Conservation (phyloP, 2,113 vertebrate genomes). For the Rhinoderma darwinii region DNA sequence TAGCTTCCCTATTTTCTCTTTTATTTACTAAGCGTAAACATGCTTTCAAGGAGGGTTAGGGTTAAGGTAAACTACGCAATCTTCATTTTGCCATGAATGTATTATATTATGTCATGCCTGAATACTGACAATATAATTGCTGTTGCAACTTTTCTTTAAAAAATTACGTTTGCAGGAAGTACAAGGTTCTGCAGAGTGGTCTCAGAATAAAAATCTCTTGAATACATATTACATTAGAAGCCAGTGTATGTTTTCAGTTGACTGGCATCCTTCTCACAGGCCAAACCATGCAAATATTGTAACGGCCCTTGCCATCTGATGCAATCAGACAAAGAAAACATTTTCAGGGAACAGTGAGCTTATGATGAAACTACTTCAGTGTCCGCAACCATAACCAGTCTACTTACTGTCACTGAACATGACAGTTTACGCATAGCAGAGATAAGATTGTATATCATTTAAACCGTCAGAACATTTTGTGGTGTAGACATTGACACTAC, state of each 20-base stretch:
- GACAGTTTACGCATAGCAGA: neutral
- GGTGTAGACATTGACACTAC: neutral
- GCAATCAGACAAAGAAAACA: constrained; percentile 8
- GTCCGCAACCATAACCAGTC: neutral
- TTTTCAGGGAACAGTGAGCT: neutral
- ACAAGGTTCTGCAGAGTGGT: too few relatives aligned
- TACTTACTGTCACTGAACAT: neutral
- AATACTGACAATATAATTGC: too few relatives aligned
- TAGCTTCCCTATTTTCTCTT: too few relatives aligned
- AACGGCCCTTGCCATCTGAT: constrained; percentile 2
- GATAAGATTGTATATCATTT: neutral
- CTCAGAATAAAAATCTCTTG: too few relatives aligned
- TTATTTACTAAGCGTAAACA: too few relatives aligned
- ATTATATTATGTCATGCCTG: too few relatives aligned
- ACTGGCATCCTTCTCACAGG: neutral
- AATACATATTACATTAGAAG: neutral
- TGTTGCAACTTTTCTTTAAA: too few relatives aligned
- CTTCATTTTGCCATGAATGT: too few relatives aligned
- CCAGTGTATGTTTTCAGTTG: constrained; percentile 18
- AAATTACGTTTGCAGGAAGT: too few relatives aligned
- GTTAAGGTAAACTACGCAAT: too few relatives aligned
- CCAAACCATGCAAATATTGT: constrained; percentile 19
- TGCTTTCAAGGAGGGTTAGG: too few relatives aligned
- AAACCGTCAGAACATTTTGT: neutral
- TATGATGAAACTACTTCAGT: neutral